Evolutionary conservation across 2,797 vertebrate species (phyloP).

Genomic region (Coregonus sp.): DNA sequence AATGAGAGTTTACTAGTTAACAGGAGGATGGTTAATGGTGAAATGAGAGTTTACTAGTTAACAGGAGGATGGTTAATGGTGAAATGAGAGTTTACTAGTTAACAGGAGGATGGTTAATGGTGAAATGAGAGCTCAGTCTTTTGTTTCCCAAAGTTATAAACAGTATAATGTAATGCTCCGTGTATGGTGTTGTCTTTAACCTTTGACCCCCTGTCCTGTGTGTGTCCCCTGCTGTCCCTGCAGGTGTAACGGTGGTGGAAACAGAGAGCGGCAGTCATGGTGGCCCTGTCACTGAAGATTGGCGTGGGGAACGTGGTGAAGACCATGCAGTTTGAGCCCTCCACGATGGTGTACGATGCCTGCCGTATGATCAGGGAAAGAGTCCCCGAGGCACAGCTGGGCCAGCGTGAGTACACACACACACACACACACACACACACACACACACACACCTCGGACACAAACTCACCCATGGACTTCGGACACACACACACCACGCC

Average conservation of each 20-base stretch:
- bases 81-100: too few species aligned
- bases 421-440: constrained; percentile 7
- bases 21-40: too few species aligned
- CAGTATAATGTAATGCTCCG: too few species aligned
- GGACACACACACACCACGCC: constrained; percentile 19
- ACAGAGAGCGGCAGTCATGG: constrained; percentile 84
- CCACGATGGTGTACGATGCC: constrained; percentile 95
- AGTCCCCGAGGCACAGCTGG: constrained; percentile 90
- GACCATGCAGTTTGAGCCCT: constrained; percentile 99
- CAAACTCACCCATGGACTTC: background rate
- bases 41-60: too few species aligned
- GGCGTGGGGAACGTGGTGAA: constrained; percentile 97
- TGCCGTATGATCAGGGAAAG: constrained; percentile 94
- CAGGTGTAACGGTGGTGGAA: constrained; percentile 56
- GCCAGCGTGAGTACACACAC: constrained; percentile 81
- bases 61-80: too few species aligned
- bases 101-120: too few species aligned
- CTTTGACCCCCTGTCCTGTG: background rate
- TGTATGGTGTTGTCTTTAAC: background rate
- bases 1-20: too few species aligned
- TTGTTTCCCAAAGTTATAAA: too few species aligned
- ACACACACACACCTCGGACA: background rate
- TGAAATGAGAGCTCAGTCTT: too few species aligned
- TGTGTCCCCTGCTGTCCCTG: background rate
- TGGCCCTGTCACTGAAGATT: constrained; percentile 96